phyloP scores from a whole-genome alignment of 92 coral and sea anemone genomes.

The Epizoanthus illoricatus region DNA sequence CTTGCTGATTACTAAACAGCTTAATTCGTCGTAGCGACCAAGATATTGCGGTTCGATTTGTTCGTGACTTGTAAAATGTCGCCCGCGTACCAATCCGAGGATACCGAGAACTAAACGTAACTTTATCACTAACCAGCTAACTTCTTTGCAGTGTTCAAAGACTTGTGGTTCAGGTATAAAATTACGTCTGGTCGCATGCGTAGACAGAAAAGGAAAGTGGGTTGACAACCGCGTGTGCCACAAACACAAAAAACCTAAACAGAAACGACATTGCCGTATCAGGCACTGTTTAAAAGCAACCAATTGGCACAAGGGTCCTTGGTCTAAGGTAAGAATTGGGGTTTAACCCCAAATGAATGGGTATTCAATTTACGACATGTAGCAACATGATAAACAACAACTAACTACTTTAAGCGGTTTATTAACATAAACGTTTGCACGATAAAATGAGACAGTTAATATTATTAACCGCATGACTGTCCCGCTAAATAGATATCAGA shows the following conservation, averaged over 20 bases:
- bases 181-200: slow-evolving; percentile 64
- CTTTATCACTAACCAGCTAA: slow-evolving; percentile 10
- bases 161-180: slow-evolving; percentile 77
- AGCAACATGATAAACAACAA: not conserved
- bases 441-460: not conserved
- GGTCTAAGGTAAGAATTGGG: slow-evolving; percentile 74
- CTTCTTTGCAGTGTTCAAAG: slow-evolving; percentile 79
- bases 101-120: not conserved
- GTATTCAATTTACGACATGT: not conserved
- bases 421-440: not conserved
- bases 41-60: not conserved
- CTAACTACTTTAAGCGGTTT: not conserved
- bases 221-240: slow-evolving; percentile 34
- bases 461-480: not conserved
- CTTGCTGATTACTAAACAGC: not conserved
- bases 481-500: not conserved
- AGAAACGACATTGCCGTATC: slow-evolving; percentile 40
- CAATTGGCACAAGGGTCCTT: slow-evolving; percentile 74
- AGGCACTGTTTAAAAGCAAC: slow-evolving; percentile 36
- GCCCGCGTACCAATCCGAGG: not conserved
- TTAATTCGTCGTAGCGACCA: not conserved
- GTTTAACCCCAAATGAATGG: not conserved
- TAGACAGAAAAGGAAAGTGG: slow-evolving; percentile 21
- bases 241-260: slow-evolving; percentile 37
- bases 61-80: not conserved